A percentile compares a stretch with the other conserved stretches of the same genome.
Evolutionary conservation across 2,797 vertebrate species (phyloP).

Genomic region (Potorous gilbertii): DNA sequence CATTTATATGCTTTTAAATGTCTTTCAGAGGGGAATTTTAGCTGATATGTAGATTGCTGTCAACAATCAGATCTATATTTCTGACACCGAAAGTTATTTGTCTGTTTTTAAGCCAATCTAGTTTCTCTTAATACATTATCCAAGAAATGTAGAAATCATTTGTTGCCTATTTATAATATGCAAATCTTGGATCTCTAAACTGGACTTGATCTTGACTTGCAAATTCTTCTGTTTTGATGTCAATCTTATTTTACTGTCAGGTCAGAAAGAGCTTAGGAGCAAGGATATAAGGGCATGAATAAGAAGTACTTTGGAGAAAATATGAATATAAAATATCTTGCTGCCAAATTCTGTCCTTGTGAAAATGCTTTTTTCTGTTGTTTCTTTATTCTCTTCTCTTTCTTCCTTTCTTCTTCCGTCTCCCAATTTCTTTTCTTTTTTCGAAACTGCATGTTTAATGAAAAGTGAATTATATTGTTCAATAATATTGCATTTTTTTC

Average conservation of each 20-base stretch:
- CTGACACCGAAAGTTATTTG: slow-evolving; percentile 47
- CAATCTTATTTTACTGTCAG: background rate
- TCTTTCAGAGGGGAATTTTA: slow-evolving; percentile 17
- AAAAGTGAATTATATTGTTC: background rate
- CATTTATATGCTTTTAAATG: background rate
- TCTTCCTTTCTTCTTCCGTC: background rate
- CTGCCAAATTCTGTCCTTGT: background rate
- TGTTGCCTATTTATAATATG: slow-evolving; percentile 32
- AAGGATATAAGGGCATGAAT: background rate
- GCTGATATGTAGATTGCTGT: background rate
- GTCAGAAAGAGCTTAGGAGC: background rate
- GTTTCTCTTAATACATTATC: slow-evolving; percentile 20
- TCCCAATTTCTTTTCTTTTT: background rate
- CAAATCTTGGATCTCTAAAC: background rate
- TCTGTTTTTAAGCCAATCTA: slow-evolving; percentile 4
- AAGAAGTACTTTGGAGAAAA: background rate
- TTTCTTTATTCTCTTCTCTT: background rate
- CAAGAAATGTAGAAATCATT: background rate
- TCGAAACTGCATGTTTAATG: background rate
- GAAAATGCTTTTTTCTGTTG: background rate
- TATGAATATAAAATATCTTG: background rate
- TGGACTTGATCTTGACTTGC: background rate
- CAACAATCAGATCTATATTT: slow-evolving; percentile 3
- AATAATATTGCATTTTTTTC: background rate
- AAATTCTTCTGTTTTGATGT: background rate